These are phyloP conservation scores for Amblyopsis rosae DNA, from an alignment of 2,113 vertebrate genomes.

Conservation along the genomic window DNA sequence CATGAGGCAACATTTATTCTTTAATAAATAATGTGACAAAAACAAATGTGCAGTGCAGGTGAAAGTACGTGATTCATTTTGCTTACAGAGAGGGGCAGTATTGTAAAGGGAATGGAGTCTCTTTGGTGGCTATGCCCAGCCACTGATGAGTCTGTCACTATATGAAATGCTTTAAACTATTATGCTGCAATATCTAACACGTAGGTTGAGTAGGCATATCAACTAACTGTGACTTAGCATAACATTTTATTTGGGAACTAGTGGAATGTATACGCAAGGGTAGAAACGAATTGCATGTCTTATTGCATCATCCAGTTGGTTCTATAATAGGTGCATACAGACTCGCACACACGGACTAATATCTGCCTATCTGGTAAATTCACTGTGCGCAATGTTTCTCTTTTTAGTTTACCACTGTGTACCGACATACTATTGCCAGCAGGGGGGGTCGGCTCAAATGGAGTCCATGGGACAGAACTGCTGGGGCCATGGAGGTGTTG, in stretches of 20 bases:
- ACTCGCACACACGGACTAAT: constrained; percentile 9
- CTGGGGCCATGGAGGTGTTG: constrained; percentile 38
- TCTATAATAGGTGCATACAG: too few species aligned
- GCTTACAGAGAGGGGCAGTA: constrained; percentile 56
- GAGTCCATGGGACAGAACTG: constrained; percentile 37
- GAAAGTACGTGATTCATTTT: constrained; percentile 22
- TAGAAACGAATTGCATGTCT: too few species aligned
- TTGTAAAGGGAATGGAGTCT: constrained; percentile 37
- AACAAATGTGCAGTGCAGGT: not conserved
- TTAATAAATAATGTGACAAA: too few species aligned
- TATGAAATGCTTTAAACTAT: too few species aligned
- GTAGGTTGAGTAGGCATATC: too few species aligned
- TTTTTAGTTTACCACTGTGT: constrained; percentile 23
- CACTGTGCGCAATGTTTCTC: constrained; percentile 22
- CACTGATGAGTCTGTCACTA: too few species aligned
- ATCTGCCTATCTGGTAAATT: constrained; percentile 32
- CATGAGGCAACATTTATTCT: too few species aligned
- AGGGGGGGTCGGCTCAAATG: constrained; percentile 24
- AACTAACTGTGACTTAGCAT: too few species aligned
- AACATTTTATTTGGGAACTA: too few species aligned
- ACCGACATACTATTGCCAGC: constrained; percentile 39
- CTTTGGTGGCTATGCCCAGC: not conserved
- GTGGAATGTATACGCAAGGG: too few species aligned
- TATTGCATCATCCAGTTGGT: too few species aligned
- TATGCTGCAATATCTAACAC: too few species aligned